A percentile compares a stretch with the other conserved stretches of the same genome.
These are phyloP conservation scores for Pandion haliaetus DNA, from an alignment of 2,113 vertebrate genomes.

Conservation along the genomic window DNA sequence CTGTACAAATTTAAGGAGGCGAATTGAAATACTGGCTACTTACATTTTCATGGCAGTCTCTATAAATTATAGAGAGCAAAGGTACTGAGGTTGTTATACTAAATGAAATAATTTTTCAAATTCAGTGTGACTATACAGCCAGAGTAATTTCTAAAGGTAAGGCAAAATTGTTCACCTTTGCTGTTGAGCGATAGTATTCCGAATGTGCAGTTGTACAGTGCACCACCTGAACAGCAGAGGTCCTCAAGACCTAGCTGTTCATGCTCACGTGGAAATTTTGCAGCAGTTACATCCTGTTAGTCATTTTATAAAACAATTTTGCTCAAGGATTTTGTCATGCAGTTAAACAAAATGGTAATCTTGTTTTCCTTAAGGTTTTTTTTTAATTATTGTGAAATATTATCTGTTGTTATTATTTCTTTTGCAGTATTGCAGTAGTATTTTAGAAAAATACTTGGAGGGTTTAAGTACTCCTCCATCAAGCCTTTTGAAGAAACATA, in stretches of 20 bases:
- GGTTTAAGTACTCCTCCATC: not conserved
- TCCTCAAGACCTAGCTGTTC: constrained; percentile 67
- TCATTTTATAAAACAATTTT: not conserved
- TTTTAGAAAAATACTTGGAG: not conserved
- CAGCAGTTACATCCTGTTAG: not conserved
- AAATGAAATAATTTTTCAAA: not conserved
- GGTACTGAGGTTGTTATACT: not conserved
- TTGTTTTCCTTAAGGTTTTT: not conserved
- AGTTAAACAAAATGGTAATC: not conserved
- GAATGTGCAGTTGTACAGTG: not conserved
- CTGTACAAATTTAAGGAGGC: not conserved
- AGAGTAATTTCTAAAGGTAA: not conserved
- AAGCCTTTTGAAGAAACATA: not conserved
- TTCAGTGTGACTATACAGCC: not conserved
- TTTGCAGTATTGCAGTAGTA: not conserved
- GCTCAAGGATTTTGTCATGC: not conserved
- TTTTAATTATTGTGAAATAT: not conserved
- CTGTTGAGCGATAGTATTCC: not conserved
- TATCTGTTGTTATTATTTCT: not conserved
- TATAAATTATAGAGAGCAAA: not conserved
- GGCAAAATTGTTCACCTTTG: not conserved
- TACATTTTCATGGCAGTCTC: not conserved
- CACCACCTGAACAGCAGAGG: constrained; percentile 72
- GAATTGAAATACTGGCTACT: not conserved
- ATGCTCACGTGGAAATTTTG: not conserved